These are phyloP conservation scores for Pomatorhinus ruficollis DNA, from an alignment of 2,113 vertebrate genomes.

Conservation along the genomic window DNA sequence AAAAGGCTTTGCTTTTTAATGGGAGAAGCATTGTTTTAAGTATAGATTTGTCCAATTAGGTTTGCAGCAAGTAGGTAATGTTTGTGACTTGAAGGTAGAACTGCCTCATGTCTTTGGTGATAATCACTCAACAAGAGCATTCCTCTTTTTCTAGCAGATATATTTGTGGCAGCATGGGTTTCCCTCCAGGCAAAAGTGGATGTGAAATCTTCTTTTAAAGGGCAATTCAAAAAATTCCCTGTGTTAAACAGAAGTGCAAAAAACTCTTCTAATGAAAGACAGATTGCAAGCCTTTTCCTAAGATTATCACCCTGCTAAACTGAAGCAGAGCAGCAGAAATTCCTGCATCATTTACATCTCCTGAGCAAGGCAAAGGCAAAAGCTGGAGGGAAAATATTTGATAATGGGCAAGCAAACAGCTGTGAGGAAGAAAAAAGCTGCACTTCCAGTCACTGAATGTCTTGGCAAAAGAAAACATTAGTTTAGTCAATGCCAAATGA, in stretches of 20 bases:
- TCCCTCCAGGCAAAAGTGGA: constrained; percentile 24
- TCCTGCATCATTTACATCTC: constrained; percentile 13
- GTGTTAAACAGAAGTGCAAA: constrained; percentile 62
- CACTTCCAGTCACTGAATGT: background rate
- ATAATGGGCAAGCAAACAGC: background rate
- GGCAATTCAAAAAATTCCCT: constrained; percentile 15
- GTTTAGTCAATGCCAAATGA: background rate
- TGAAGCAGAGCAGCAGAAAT: constrained; percentile 38
- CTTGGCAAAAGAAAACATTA: constrained; percentile 2
- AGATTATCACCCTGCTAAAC: constrained; percentile 9
- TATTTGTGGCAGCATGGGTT: background rate
- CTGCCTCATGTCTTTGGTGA: background rate
- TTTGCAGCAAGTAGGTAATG: background rate
- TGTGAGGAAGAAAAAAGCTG: background rate
- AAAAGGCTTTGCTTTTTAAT: background rate
- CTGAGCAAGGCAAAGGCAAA: background rate
- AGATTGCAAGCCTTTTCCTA: constrained; percentile 46
- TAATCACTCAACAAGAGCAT: background rate
- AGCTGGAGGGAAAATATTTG: background rate
- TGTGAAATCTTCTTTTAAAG: constrained; percentile 42
- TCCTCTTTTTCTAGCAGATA: background rate
- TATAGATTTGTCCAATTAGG: background rate
- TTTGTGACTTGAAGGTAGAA: background rate
- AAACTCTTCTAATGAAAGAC: constrained; percentile 67
- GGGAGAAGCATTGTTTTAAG: background rate